A percentile compares a stretch with the other conserved stretches of the same genome.
These are phyloP conservation scores for Crocallis elinguaria DNA, from an alignment of 2,888 invertebrate species.

Conservation along the genomic window DNA sequence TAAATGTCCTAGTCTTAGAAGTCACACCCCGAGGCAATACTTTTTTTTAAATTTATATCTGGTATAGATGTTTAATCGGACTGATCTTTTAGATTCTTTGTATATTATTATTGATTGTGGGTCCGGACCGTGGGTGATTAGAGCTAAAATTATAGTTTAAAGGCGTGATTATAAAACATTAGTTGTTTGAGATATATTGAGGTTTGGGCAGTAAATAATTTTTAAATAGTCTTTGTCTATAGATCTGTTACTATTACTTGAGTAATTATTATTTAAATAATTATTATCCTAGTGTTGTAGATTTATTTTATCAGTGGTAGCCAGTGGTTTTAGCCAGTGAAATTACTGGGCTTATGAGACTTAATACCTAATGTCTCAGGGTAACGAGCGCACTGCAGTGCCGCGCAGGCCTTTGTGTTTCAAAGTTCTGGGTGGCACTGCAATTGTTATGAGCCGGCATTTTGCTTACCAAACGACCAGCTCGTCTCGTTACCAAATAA, in stretches of 20 bases:
- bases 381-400: no score
- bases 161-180: slow-evolving; percentile 56
- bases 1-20: slow-evolving; percentile 2
- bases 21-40: slow-evolving; percentile 12
- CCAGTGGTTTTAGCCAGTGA: no score
- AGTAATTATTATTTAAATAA: no score
- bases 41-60: slow-evolving; percentile 26
- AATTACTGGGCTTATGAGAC: no score
- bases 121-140: slow-evolving; percentile 52
- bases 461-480: no score
- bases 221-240: background rate
- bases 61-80: slow-evolving; percentile 25
- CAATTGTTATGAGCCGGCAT: no score
- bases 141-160: slow-evolving; percentile 47
- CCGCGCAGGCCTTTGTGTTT: no score
- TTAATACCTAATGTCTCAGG: no score
- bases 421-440: no score
- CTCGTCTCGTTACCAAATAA: no score
- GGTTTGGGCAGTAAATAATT: background rate
- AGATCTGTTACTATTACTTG: background rate
- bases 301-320: no score
- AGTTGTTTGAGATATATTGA: background rate
- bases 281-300: no score
- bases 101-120: slow-evolving; percentile 48
- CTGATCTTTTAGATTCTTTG: slow-evolving; percentile 32